phyloP scores from a whole-genome alignment of 2,797 vertebrate genomes.

The Eurystomus glaucurus region DNA sequence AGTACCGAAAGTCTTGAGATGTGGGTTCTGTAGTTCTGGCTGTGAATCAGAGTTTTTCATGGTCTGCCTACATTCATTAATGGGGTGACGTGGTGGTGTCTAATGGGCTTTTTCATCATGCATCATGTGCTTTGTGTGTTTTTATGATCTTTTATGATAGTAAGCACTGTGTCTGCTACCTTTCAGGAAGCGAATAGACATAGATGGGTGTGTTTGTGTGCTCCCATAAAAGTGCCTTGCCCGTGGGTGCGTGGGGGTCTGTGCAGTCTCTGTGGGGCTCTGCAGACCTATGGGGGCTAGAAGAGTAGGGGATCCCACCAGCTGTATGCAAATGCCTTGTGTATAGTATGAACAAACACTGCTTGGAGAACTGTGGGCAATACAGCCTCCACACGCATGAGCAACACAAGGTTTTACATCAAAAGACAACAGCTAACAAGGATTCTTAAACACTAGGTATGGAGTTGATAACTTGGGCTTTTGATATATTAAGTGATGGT shows the following conservation, averaged over 20 bases:
- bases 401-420: not conserved
- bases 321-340: not conserved
- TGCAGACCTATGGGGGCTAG: not conserved
- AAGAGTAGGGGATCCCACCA: not conserved
- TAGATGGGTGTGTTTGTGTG: accelerated
- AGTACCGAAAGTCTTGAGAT: not conserved
- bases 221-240: not conserved
- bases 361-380: not conserved
- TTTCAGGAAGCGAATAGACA: not conserved
- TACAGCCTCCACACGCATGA: not conserved
- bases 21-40: not conserved
- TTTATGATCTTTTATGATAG: not conserved
- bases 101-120: not conserved
- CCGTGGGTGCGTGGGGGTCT: accelerated
- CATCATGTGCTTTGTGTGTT: not conserved
- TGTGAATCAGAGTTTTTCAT: not conserved
- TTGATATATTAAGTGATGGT: not conserved
- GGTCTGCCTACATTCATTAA: not conserved
- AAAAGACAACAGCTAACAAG: not conserved
- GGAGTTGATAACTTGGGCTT: not conserved
- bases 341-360: not conserved
- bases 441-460: not conserved
- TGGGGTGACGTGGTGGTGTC: accelerated
- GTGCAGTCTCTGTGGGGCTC: not conserved
- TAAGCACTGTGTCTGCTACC: not conserved